A percentile compares a stretch with the other conserved stretches of the same genome.
Evolutionary conservation across 2,113 vertebrate genomes (phyloP).

Genomic region (Paramisgurnus dabryanus): DNA sequence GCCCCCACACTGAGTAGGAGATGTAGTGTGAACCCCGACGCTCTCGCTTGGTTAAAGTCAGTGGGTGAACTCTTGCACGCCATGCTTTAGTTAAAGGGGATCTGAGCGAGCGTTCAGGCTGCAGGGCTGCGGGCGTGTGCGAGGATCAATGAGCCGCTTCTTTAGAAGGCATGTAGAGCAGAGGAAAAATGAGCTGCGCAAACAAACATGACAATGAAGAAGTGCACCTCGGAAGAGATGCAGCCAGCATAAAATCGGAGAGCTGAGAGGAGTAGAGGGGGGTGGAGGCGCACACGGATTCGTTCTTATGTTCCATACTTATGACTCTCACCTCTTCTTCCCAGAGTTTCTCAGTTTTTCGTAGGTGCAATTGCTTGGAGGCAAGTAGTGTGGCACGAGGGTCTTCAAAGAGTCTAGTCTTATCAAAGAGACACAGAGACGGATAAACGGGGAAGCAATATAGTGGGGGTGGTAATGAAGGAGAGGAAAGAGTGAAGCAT

Average conservation of each 20-base stretch:
- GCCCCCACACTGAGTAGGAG: constrained; percentile 41
- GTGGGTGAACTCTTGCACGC: constrained; percentile 51
- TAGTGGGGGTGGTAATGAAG: not conserved
- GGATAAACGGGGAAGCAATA: constrained; percentile 14
- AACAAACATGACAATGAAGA: constrained; percentile 82
- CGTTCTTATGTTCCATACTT: constrained; percentile 48
- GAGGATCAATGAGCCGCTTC: constrained; percentile 77
- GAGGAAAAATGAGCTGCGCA: constrained; percentile 72
- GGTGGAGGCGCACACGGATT: constrained; percentile 71
- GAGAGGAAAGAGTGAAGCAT: not conserved
- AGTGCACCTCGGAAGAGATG: constrained; percentile 76
- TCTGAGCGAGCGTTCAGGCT: constrained; percentile 64
- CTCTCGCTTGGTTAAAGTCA: constrained; percentile 49
- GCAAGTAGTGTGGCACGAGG: constrained; percentile 43
- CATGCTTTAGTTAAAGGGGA: constrained; percentile 64
- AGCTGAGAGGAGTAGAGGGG: constrained; percentile 53
- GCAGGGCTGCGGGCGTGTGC: constrained; percentile 67
- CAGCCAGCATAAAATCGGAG: constrained; percentile 75
- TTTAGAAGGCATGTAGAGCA: constrained; percentile 67
- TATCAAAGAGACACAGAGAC: constrained; percentile 55
- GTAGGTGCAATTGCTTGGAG: constrained; percentile 46
- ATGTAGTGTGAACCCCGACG: constrained; percentile 45
- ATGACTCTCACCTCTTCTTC: constrained; percentile 32
- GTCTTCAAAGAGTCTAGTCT: constrained; percentile 56
- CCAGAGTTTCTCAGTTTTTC: constrained; percentile 19